phyloP scores from a whole-genome alignment of 23 tunicate species.

The Botrylloides violaceus region DNA sequence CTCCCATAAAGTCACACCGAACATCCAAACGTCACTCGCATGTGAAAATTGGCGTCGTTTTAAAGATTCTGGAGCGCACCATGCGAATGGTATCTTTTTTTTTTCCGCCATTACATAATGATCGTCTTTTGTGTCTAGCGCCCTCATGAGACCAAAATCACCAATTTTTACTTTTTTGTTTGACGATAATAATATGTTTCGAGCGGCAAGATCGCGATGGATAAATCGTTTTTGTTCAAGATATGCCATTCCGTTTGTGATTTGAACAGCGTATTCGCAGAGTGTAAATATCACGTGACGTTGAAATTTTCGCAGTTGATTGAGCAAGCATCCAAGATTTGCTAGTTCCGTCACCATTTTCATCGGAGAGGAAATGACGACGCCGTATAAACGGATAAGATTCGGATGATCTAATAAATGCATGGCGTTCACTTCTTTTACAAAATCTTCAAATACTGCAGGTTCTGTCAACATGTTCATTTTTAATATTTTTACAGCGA shows the following conservation, averaged over 20 bases:
- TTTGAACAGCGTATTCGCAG: conserved; percentile 93
- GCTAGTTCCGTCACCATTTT: conserved; percentile 99
- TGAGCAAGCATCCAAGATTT: conserved; percentile 65
- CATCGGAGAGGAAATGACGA: conserved; percentile 95
- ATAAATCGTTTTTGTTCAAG: conserved; percentile 75
- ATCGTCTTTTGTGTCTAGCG: conserved; percentile 78
- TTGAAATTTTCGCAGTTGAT: conserved; percentile 56
- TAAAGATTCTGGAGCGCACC: conserved; percentile 97
- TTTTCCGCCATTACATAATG: conserved; percentile 93
- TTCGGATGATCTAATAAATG: conserved; percentile 85
- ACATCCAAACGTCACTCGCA: conserved; percentile 90
- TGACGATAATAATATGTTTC: conserved; percentile 83
- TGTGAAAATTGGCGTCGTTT: conserved; percentile 87
- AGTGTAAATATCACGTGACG: conserved; percentile 62
- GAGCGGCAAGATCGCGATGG: conserved; percentile 91
- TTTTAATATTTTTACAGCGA: conserved; percentile 87
- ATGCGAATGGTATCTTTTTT: conserved; percentile 94
- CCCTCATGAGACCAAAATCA: conserved; percentile 97
- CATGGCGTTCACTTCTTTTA: conserved; percentile 97
- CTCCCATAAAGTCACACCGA: conserved; percentile 97
- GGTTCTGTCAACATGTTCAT: conserved; percentile 72
- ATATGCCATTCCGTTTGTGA: conserved; percentile 94
- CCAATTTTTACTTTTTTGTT: conserved; percentile 90
- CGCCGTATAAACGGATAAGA: conserved; percentile 86
- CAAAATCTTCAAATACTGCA: conserved; percentile 84